These are phyloP conservation scores for Lagopus leucura DNA, from an alignment of 2,113 vertebrate genomes.

Conservation along the genomic window DNA sequence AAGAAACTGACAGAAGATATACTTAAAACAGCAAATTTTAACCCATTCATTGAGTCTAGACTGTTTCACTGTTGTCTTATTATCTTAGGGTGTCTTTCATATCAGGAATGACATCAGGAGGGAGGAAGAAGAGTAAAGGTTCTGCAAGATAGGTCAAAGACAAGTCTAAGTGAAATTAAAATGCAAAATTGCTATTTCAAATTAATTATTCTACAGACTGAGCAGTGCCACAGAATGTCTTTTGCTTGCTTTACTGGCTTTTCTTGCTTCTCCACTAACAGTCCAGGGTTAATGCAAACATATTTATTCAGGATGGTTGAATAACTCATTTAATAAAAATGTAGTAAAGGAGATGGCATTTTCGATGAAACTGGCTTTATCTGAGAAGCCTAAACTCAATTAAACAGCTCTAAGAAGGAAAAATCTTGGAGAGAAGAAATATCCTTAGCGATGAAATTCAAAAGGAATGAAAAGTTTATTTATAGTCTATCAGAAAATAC, in stretches of 20 bases:
- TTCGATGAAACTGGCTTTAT: neutral
- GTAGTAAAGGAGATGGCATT: neutral
- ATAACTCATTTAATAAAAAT: neutral
- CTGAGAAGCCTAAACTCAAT: neutral
- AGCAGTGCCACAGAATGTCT: accelerated
- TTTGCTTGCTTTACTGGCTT: neutral
- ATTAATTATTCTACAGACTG: neutral
- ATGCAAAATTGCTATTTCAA: neutral
- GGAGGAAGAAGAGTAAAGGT: accelerated
- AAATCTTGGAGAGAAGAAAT: neutral
- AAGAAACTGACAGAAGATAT: neutral
- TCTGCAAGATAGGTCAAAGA: neutral
- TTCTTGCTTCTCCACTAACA: neutral
- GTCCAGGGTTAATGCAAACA: neutral
- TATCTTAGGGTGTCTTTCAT: accelerated
- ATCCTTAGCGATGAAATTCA: neutral
- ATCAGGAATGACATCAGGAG: accelerated
- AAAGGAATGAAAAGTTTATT: neutral
- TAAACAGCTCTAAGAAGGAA: neutral
- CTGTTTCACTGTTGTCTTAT: neutral
- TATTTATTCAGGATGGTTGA: neutral
- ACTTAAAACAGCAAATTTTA: neutral
- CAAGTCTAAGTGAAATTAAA: neutral
- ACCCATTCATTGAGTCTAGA: neutral
- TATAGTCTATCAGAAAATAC: neutral